A percentile compares a stretch with the other conserved stretches of the same genome.
These are phyloP conservation scores for Anseranas semipalmata DNA, from an alignment of 2,113 vertebrate species.

Conservation along the genomic window DNA sequence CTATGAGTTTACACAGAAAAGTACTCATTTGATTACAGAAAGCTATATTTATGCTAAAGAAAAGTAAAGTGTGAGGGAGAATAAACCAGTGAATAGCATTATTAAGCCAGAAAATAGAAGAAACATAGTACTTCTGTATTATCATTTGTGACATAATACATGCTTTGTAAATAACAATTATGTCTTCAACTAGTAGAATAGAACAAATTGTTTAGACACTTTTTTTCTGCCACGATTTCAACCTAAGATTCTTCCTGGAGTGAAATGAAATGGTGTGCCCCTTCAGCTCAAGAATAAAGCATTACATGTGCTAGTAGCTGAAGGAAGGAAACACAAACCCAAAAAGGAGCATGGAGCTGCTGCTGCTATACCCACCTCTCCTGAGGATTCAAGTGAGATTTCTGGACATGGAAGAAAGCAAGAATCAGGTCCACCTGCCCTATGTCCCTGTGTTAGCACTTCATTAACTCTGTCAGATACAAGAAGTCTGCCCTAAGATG, in stretches of 20 bases:
- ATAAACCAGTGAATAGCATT: background rate
- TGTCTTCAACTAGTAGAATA: background rate
- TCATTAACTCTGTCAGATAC: background rate
- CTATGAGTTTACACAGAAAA: background rate
- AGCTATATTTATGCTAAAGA: background rate
- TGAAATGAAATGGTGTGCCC: background rate
- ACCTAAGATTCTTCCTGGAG: background rate
- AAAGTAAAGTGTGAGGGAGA: background rate
- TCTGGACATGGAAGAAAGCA: background rate
- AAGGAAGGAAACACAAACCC: background rate
- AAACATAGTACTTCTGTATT: background rate
- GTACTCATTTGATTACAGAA: background rate
- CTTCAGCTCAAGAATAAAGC: background rate
- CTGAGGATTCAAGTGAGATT: background rate
- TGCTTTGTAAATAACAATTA: background rate
- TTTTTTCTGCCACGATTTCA: background rate
- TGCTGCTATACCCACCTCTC: background rate
- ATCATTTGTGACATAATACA: background rate
- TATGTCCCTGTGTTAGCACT: background rate
- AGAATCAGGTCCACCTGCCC: background rate
- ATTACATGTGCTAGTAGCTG: background rate
- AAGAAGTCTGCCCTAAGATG: background rate
- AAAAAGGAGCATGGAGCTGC: background rate
- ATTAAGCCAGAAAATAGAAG: background rate
- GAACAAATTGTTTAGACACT: background rate